Evolutionary conservation across 2,797 vertebrate genomes (phyloP).

Genomic region (Alcedo quadribrachys): DNA sequence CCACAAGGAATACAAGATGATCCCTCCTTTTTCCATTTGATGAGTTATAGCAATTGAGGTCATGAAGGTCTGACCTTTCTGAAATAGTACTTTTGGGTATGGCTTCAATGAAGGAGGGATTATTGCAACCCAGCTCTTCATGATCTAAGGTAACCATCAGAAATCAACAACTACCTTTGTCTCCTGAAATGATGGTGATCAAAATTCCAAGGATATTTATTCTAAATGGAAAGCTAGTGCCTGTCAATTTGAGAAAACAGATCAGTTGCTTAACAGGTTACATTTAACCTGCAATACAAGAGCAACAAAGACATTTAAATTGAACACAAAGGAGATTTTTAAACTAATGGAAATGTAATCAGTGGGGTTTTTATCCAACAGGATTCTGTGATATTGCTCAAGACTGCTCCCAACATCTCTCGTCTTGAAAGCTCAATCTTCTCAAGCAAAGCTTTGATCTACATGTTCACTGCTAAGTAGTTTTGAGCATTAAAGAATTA

Average conservation of each 20-base stretch:
- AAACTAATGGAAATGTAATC: constrained; percentile 45
- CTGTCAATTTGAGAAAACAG: neutral
- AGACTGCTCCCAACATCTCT: neutral
- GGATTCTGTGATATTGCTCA: neutral
- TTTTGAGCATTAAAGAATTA: constrained; percentile 60
- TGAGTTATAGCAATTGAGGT: neutral
- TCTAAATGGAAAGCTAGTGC: neutral
- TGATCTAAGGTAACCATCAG: neutral
- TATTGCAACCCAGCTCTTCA: neutral
- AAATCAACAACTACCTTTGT: neutral
- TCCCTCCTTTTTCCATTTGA: neutral
- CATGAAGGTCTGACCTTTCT: neutral
- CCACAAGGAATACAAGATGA: neutral
- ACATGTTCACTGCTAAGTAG: constrained; percentile 32
- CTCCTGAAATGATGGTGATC: neutral
- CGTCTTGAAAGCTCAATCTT: constrained; percentile 27
- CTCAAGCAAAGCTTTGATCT: constrained; percentile 68
- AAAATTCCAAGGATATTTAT: neutral
- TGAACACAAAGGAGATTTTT: constrained; percentile 40
- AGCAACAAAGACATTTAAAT: neutral
- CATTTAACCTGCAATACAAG: constrained; percentile 3
- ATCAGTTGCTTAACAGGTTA: neutral
- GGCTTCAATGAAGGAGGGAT: neutral
- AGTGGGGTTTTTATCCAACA: neutral
- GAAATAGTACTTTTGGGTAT: neutral